Evolutionary conservation across 2,888 invertebrate species (phyloP).

Genomic region (Helleia helle): DNA sequence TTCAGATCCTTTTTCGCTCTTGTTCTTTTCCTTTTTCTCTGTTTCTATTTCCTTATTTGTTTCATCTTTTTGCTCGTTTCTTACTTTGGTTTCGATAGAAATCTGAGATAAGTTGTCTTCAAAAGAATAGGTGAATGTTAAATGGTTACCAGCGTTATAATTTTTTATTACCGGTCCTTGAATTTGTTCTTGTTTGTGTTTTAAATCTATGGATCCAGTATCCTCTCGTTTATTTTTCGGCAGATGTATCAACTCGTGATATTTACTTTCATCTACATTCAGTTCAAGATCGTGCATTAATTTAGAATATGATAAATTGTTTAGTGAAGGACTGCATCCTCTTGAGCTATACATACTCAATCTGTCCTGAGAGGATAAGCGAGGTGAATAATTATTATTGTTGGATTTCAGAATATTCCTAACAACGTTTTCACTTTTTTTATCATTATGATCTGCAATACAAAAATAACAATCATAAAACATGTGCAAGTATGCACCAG

Average conservation of each 20-base stretch:
- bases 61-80: constrained; percentile 12
- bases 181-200: constrained; percentile 10
- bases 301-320: constrained; percentile 16
- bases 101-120: constrained; percentile 14
- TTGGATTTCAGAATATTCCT: no score
- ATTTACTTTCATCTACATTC: constrained; percentile 4
- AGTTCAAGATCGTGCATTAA: constrained; percentile 5
- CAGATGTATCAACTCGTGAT: constrained; percentile 1
- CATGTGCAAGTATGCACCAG: no score
- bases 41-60: constrained; percentile 7
- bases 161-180: constrained; percentile 12
- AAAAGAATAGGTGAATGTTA: constrained; percentile 13
- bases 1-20: constrained; percentile 9
- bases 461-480: no score
- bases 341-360: constrained; percentile 17
- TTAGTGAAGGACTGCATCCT: constrained; percentile 18
- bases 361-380: constrained; percentile 10
- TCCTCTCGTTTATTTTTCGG: constrained; percentile 11
- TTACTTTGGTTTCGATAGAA: constrained; percentile 13
- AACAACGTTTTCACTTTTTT: no score
- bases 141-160: no score
- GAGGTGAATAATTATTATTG: no score
- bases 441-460: no score
- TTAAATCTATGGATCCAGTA: no score
- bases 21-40: constrained; percentile 5